These are phyloP conservation scores for Erythrocercus mccallii DNA, from an alignment of 2,113 vertebrate genomes.

Conservation along the genomic window DNA sequence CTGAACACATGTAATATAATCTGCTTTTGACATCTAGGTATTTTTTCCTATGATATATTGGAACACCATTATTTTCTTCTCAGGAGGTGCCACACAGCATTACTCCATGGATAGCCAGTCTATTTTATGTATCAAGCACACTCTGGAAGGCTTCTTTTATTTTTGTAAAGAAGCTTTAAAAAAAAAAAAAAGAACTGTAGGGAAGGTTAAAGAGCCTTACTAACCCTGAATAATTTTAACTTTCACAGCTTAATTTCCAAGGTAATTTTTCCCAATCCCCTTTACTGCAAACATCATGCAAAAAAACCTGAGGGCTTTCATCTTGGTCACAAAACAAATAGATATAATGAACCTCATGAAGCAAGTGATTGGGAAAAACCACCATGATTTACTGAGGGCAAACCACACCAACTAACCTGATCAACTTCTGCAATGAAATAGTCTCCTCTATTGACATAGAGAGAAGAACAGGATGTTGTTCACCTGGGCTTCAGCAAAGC, in stretches of 20 bases:
- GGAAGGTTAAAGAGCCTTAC: neutral
- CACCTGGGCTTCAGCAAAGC: neutral
- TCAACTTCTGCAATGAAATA: neutral
- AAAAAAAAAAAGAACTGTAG: neutral
- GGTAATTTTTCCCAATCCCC: neutral
- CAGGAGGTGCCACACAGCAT: neutral
- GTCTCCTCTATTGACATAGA: accelerated
- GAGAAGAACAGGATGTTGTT: neutral
- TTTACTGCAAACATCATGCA: neutral
- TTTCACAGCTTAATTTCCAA: neutral
- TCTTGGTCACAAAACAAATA: neutral
- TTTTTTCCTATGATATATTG: neutral
- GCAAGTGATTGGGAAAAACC: neutral
- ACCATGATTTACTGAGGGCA: neutral
- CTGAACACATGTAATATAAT: neutral
- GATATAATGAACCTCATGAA: neutral
- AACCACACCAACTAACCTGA: neutral
- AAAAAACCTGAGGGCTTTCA: neutral
- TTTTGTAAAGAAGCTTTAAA: neutral
- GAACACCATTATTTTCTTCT: neutral
- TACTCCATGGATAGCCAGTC: neutral
- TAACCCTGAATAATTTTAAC: neutral
- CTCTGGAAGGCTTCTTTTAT: neutral
- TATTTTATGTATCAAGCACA: neutral
- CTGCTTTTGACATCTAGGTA: neutral